These are phyloP conservation scores for Nomada ferruginata DNA, from an alignment of 2,888 invertebrate genomes.

Conservation along the genomic window DNA sequence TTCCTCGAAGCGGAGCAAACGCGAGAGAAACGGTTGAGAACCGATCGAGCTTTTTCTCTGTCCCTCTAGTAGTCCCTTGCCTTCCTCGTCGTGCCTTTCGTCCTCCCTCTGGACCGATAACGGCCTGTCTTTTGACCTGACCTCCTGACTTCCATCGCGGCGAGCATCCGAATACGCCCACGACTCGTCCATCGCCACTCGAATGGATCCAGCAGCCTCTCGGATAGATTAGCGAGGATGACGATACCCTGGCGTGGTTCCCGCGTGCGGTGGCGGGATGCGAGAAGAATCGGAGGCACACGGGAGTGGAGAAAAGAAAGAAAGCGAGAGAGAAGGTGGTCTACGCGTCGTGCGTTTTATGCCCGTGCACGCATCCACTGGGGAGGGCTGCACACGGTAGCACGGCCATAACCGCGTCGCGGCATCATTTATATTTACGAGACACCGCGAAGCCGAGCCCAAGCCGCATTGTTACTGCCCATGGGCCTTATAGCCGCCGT, in stretches of 20 bases:
- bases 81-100: not conserved
- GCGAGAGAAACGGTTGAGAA: constrained; percentile 19
- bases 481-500: constrained; percentile 77
- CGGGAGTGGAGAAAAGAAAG: not conserved
- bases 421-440: constrained; percentile 84
- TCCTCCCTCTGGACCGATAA: constrained; percentile 47
- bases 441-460: constrained; percentile 77
- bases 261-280: not conserved
- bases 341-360: constrained; percentile 71
- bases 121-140: constrained; percentile 55
- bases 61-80: not conserved
- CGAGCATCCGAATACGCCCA: constrained; percentile 26
- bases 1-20: constrained; percentile 37
- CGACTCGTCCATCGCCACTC: constrained; percentile 12
- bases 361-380: constrained; percentile 66
- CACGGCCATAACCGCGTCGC: constrained; percentile 81
- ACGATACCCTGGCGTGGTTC: not conserved
- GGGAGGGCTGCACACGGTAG: constrained; percentile 76
- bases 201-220: not conserved
- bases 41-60: constrained; percentile 17
- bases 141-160: constrained; percentile 58
- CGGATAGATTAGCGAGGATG: not conserved
- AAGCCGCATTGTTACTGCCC: constrained; percentile 79
- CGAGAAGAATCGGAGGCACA: not conserved
- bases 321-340: constrained; percentile 47